Percentiles rank a stretch among this genome's conserved stretches.
phyloP scores from a whole-genome alignment of 1,140 invertebrate genomes.

The Callitettix versicolor region DNA sequence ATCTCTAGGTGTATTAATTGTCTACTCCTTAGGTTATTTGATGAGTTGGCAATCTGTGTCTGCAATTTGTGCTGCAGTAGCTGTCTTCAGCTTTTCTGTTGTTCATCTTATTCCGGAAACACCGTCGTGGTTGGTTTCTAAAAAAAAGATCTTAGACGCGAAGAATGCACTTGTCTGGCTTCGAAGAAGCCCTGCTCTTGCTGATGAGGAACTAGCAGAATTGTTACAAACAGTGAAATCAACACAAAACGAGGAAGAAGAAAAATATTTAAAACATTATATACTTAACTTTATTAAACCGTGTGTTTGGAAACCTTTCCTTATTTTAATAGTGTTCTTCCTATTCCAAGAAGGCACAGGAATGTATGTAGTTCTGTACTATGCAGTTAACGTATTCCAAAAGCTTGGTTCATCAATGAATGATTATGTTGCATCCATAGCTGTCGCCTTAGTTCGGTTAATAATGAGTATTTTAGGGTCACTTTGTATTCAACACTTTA shows the following conservation, averaged over 20 bases:
- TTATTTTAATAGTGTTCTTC: conserved; percentile 50
- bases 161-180: conserved; percentile 44
- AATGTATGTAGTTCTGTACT: conserved; percentile 66
- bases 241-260: conserved; percentile 26
- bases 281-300: conserved; percentile 27
- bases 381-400: conserved; percentile 56
- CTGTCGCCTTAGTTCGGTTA: conserved; percentile 56
- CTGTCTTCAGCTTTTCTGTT: conserved; percentile 31
- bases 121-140: conserved; percentile 46
- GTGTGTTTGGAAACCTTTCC: conserved; percentile 48
- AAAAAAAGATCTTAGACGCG: conserved; percentile 42
- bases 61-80: conserved; percentile 21
- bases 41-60: conserved; percentile 30
- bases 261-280: conserved; percentile 7
- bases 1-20: conserved; percentile 39
- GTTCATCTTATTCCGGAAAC: conserved; percentile 57
- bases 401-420: conserved; percentile 53
- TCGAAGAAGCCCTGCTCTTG: conserved; percentile 40
- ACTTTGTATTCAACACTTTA: conserved; percentile 55
- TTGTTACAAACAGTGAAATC: conserved; percentile 31
- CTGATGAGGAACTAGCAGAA: conserved; percentile 44
- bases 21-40: conserved; percentile 36
- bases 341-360: conserved; percentile 58
- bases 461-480: conserved; percentile 55
- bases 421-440: conserved; percentile 57